Evolutionary conservation across 2,797 vertebrate genomes (phyloP).

Genomic region (Danionella dracula): DNA sequence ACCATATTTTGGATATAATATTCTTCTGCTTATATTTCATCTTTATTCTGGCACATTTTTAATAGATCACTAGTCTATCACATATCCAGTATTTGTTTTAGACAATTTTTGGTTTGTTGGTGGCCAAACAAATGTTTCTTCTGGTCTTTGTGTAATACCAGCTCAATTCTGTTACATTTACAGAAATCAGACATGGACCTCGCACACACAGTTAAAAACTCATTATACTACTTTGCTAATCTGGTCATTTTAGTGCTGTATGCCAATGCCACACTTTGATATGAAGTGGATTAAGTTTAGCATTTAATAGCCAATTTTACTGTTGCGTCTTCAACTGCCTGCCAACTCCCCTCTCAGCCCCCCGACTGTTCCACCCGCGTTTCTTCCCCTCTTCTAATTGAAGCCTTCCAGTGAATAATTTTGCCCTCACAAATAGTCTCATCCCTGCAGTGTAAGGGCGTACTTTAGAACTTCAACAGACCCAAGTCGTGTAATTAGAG

Average conservation of each 20-base stretch:
- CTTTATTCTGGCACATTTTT: not conserved
- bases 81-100: too few species aligned
- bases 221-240: slow-evolving; percentile 47
- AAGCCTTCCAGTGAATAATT: slow-evolving; percentile 51
- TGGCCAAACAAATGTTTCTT: too few species aligned
- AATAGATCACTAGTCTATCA: slow-evolving; percentile 9
- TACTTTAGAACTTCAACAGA: slow-evolving; percentile 48
- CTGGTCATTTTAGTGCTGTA: slow-evolving; percentile 44
- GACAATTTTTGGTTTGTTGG: too few species aligned
- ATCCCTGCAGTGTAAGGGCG: slow-evolving; percentile 33
- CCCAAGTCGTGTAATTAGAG: slow-evolving; percentile 47
- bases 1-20: too few species aligned
- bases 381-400: slow-evolving; percentile 42
- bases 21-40: too few species aligned
- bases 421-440: slow-evolving; percentile 49
- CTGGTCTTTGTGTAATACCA: too few species aligned
- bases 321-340: slow-evolving; percentile 17
- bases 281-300: slow-evolving; percentile 48
- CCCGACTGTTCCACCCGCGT: not conserved
- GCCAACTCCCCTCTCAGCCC: slow-evolving; percentile 15
- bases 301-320: slow-evolving; percentile 43
- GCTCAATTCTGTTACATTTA: slow-evolving; percentile 7
- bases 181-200: slow-evolving; percentile 26
- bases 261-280: slow-evolving; percentile 39
- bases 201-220: slow-evolving; percentile 40